Base-by-base conservation (phyloP, 2,797 vertebrate species). In the Borostomias antarcticus region DNA sequence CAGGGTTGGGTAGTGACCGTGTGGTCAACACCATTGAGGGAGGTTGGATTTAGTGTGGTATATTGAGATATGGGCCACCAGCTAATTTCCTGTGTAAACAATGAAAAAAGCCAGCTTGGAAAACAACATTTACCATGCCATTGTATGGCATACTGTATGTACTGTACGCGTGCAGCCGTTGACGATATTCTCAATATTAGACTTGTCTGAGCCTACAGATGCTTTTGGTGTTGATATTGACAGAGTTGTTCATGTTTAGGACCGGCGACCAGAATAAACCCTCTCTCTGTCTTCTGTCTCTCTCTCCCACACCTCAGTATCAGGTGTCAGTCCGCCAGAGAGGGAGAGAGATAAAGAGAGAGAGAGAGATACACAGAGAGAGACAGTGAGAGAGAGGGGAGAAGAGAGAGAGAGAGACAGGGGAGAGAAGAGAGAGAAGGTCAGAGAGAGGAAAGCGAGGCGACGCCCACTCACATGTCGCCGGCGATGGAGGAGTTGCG, bases 401-500 rank as follows among this genome's bases (percentile, higher is more conserved):
- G 30, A 47, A 26, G 58, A 28, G 57, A 21, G 11, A 13, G 26
- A 7, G n/a, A n/a, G n/a, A n/a, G n/a, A n/a, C n/a, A n/a, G n/a
- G n/a, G n/a, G n/a, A n/a, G n/a, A n/a, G n/a, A n/a, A n/a, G n/a
- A n/a, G n/a, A n/a, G n/a, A n/a, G n/a, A n/a, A n/a, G 17, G 11
- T 13, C 23, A 47, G 25, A 1, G 25, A 7, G 13, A 4, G 53
- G 25, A 3, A 50, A 67, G 10, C 33, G 25, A 70, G 62, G n/a
- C 1, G 17, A n/a, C n/a, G 2, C 1, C 7, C 76, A 84, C 95
- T 95, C 84, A 97, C 96, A 92, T 92, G 82, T 98, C 95, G 71
- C 96, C 97, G 92, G 95, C 93, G 87, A 96, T 76, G 26, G 96
- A 98, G 59, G 96, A 97, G 88, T 96, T 97, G 68, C 95, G 94